Base-by-base conservation (phyloP, 2,888 invertebrate genomes). In the Macrosiphum euphorbiae region DNA sequence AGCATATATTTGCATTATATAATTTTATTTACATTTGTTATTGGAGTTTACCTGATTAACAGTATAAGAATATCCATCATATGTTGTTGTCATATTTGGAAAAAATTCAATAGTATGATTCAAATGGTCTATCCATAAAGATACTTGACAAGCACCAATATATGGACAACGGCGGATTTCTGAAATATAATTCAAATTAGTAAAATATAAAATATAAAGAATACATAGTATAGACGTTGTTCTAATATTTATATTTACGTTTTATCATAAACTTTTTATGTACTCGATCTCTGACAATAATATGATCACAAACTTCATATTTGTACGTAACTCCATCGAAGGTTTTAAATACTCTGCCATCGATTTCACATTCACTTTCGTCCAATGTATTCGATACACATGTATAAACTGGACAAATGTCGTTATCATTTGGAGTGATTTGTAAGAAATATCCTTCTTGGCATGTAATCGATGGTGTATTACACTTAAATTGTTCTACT, bases 231-330 rank as follows among this genome's bases (percentile, higher is more conserved):
- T 61, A 55, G 1, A n/a, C 41, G 4, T 44, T 50, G 8, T 78
- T 41, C 11, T 13, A 35, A 52, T 47, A 47, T 91, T 28, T 11
- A 10, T 52, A 96, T 96, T 96, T 95, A 98, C 98, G 96, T 90
- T 97, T 96, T 89, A 98, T 96, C 90, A 96, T 97, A 98, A 98
- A 98, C 78, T 97, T 96, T 88, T 97, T 96, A 94, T 96, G 96
- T 24, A 96, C 96, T 95, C 97, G 96, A 95, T 98, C 98, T 94
- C 97, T 96, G 0, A 97, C 98, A 85, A 98, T 96, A 88, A 98
- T 97, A 95, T 98, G 98, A 96, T 97, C 97, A 96, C 98, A 98
- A 35, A 98, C 97, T 95, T 98, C 98, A 95, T 97, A 98, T 95
- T 98, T 98, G 95, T 97, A 98, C 95, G 98, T 97, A 0, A 97